Base-by-base conservation (phyloP, 2,797 vertebrate species). In the Eospalax fontanierii region DNA sequence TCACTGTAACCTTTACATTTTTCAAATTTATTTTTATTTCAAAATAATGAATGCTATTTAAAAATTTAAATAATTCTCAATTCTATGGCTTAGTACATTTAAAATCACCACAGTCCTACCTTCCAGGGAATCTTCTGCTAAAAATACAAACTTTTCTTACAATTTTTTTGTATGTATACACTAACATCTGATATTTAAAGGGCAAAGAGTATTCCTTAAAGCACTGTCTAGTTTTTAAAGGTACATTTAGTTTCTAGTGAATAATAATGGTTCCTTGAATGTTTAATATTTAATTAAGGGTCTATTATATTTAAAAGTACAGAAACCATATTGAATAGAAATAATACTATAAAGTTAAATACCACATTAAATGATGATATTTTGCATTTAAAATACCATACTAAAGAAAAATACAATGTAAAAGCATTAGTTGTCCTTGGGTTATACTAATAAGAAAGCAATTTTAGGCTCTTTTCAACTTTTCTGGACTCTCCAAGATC, bases 21-120 rank as follows among this genome's bases (percentile, higher is more conserved):
- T 94, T 50, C 4, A 59, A 86, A 57, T 1, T 80, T 75, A 35
- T 89, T 93, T 88, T 92, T 65, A 88, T 86, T 46, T 63, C 18
- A 85, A 96, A 95, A 88, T 93, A 94, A 93, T 57, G 84, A 91
- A 74, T 38, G 14, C 35, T 88, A 4, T 54, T 89, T 63, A 94
- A 94, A 71, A 75, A 19, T 54, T 75, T 76, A 91, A 92, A 87
- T 61, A 91, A 90, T 90, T 95, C 54, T 82, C 26, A 88, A 80
- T 94, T 91, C 70, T 93, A 8, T 73, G 70, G 78, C n/a, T 95
- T 89, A 73, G 22, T 89, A 96, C 87, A 40, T 85, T 15, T 73
- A 83, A n/a, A 89, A 78, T 90, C 24, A 85, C 43, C 66, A 40
- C 4, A 89, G n/a, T 57, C 65, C 22, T 75, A 75, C 2, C 5